Evolutionary conservation across 2,797 vertebrate genomes (phyloP).

Genomic region (Lutra lutra): DNA sequence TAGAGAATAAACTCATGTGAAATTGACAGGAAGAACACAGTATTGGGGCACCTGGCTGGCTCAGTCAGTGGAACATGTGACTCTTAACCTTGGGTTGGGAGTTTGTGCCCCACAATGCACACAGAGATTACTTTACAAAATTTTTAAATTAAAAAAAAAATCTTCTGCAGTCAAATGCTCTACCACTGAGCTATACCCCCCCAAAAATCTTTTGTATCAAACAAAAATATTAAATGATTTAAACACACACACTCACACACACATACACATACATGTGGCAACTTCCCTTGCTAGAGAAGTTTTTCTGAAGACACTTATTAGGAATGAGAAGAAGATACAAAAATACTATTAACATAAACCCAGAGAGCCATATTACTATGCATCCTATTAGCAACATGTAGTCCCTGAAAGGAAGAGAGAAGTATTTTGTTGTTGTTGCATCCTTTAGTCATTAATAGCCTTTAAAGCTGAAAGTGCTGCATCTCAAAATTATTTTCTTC

Average conservation of each 20-base stretch:
- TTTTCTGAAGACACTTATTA: neutral
- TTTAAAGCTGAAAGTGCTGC: conserved; percentile 51
- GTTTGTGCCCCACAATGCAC: neutral
- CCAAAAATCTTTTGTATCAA: neutral
- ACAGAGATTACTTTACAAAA: neutral
- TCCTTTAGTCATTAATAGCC: neutral
- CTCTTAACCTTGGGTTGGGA: neutral
- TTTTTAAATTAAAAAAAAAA: neutral
- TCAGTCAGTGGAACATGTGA: neutral
- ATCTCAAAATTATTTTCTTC: conserved; percentile 43
- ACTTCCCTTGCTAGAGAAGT: neutral
- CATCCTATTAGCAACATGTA: neutral
- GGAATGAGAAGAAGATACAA: neutral
- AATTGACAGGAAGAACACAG: neutral
- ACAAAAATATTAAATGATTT: neutral
- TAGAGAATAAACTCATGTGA: neutral
- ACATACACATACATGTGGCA: neutral
- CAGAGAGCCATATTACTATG: neutral
- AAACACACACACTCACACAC: neutral
- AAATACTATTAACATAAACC: neutral
- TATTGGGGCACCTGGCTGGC: too few species aligned
- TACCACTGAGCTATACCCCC: too few species aligned
- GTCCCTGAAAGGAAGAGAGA: neutral
- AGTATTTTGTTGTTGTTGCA: neutral
- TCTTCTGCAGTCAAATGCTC: too few species aligned